Evolutionary conservation across 2,888 invertebrate species (phyloP).

Genomic region (Gastrophysa polygoni): DNA sequence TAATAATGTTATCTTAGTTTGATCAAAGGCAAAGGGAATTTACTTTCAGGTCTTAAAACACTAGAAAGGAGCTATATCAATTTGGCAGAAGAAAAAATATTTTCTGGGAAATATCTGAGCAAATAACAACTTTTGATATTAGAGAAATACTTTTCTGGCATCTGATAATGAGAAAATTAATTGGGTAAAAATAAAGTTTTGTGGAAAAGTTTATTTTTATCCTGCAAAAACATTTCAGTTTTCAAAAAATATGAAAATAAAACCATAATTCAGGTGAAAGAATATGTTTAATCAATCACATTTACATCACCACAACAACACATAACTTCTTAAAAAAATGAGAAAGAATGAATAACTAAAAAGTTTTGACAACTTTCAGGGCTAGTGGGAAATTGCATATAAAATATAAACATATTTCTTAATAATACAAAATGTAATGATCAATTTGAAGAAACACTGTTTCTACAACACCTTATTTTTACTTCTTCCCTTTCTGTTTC

Average conservation of each 20-base stretch:
- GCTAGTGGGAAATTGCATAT: neutral
- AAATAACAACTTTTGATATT: no score
- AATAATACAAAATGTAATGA: no score
- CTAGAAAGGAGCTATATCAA: no score
- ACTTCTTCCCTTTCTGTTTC: constrained; percentile 36
- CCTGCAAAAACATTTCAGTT: no score
- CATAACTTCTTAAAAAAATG: neutral
- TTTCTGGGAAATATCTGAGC: no score
- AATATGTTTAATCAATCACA: neutral
- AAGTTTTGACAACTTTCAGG: neutral
- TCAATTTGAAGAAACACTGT: no score
- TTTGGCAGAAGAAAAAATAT: no score
- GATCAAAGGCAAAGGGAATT: no score
- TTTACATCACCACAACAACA: neutral
- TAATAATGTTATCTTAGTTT: no score
- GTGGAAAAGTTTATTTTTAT: neutral
- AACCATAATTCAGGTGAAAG: neutral
- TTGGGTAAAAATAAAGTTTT: neutral
- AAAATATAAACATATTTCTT: no score
- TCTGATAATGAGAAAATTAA: neutral
- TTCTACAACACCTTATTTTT: constrained; percentile 7
- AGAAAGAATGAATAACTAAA: neutral
- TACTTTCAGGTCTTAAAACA: no score
- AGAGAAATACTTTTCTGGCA: no score
- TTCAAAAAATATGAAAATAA: constrained; percentile 4